A percentile compares a stretch with the other conserved stretches of the same genome.
phyloP scores from a whole-genome alignment of 2,797 vertebrate species.

The Tragopan temminckii region DNA sequence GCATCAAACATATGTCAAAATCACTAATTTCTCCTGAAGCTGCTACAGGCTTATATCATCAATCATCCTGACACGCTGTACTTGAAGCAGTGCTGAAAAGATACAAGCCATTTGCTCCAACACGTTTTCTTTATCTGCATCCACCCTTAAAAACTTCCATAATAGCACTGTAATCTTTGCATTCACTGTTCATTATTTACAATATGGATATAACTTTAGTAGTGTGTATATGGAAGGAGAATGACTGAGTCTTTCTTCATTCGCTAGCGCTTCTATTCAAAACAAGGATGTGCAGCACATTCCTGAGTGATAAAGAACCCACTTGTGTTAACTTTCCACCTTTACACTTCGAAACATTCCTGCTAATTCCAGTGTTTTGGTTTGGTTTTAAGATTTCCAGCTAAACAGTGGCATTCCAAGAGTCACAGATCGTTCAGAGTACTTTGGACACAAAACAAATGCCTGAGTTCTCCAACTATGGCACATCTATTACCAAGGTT shows the following conservation, averaged over 20 bases:
- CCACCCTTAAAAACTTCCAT: slow-evolving; percentile 15
- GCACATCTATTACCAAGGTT: background rate
- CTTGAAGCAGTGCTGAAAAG: slow-evolving; percentile 59
- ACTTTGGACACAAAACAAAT: background rate
- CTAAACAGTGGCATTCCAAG: background rate
- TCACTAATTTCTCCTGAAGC: slow-evolving; percentile 54
- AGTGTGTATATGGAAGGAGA: background rate
- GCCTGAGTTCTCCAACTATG: background rate
- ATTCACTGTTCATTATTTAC: background rate
- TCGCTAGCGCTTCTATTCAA: background rate
- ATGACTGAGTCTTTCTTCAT: background rate
- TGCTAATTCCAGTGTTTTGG: background rate
- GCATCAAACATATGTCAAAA: slow-evolving; percentile 38
- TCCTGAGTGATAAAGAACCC: background rate
- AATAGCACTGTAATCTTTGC: background rate
- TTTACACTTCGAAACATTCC: background rate
- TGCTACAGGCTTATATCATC: slow-evolving; percentile 36
- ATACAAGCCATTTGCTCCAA: slow-evolving; percentile 54
- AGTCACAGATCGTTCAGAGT: background rate
- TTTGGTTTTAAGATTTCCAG: background rate
- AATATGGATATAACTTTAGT: background rate
- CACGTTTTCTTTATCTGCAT: slow-evolving; percentile 55
- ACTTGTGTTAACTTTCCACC: background rate
- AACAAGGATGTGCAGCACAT: background rate
- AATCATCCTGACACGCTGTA: slow-evolving; percentile 41